These are phyloP conservation scores for Protodeltote pygarga DNA, from an alignment of 2,888 invertebrate species.

Conservation along the genomic window DNA sequence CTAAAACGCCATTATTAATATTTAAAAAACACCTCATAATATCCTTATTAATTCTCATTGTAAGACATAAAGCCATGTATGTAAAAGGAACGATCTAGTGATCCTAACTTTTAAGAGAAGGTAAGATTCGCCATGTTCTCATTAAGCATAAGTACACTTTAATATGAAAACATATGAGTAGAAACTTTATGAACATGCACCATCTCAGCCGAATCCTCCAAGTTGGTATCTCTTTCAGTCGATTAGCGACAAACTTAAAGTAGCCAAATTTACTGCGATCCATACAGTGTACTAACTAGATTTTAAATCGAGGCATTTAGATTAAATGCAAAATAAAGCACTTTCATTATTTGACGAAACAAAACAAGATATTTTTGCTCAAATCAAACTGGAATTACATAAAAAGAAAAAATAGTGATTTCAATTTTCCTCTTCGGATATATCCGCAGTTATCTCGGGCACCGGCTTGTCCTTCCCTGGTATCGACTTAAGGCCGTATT, in stretches of 20 bases:
- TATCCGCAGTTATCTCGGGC: constrained; percentile 37
- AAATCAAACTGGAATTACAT: too few species aligned
- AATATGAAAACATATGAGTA: constrained; percentile 1
- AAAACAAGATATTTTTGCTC: too few species aligned
- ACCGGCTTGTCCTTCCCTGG: constrained; percentile 36
- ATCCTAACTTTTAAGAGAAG: too few species aligned
- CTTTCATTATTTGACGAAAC: too few species aligned
- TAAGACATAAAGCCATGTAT: too few species aligned
- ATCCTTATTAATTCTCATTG: too few species aligned
- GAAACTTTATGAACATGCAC: constrained; percentile 7
- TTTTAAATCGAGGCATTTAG: too few species aligned
- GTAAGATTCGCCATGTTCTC: too few species aligned
- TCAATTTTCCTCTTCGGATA: constrained; percentile 34
- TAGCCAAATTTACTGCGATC: constrained; percentile 1
- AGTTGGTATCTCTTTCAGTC: constrained; percentile 31
- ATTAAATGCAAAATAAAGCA: not conserved
- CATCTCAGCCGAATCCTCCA: constrained; percentile 13
- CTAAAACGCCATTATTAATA: too few species aligned
- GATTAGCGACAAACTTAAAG: constrained; percentile 17
- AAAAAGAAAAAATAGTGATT: constrained; percentile 17
- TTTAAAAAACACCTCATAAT: too few species aligned
- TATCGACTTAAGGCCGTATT: constrained; percentile 61
- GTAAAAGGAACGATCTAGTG: too few species aligned
- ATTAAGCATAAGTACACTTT: not conserved
- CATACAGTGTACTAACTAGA: not conserved